Percentiles rank a stretch among this genome's conserved stretches.
These are phyloP conservation scores for Orycteropus afer DNA, from an alignment of 2,113 vertebrate genomes.

Conservation along the genomic window DNA sequence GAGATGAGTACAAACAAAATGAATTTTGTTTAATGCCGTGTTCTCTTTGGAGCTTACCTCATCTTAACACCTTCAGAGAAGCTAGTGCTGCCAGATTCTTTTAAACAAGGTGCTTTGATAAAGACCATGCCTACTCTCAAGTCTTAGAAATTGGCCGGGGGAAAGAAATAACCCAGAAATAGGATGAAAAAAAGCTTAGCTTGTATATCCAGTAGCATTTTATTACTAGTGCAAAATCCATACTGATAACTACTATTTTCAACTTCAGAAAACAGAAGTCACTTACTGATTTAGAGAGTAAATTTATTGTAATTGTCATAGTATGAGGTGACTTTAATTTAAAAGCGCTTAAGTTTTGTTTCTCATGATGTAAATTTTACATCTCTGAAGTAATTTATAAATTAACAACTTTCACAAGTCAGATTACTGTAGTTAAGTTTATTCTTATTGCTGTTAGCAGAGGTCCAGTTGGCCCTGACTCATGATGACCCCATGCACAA, in stretches of 20 bases:
- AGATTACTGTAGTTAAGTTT: neutral
- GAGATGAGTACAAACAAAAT: neutral
- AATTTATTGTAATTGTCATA: neutral
- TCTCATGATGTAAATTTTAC: neutral
- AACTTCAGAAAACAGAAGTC: neutral
- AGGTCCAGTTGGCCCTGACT: neutral
- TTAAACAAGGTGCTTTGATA: slow-evolving; percentile 68
- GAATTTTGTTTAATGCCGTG: slow-evolving; percentile 44
- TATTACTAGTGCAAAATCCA: neutral
- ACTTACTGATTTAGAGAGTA: neutral
- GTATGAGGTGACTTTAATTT: neutral
- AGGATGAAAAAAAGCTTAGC: neutral
- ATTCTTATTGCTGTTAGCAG: neutral
- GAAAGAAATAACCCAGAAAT: neutral
- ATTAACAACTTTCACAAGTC: neutral
- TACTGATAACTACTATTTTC: neutral
- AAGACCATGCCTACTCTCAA: slow-evolving; percentile 26
- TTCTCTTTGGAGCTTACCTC: neutral
- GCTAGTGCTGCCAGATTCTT: slow-evolving; percentile 38
- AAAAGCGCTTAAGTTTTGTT: neutral
- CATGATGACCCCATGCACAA: neutral
- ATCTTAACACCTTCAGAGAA: slow-evolving; percentile 47
- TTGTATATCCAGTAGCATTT: neutral
- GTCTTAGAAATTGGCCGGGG: neutral
- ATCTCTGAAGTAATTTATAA: neutral